Base-by-base conservation (phyloP, 2,888 invertebrate genomes). In the Nymphalis urticae region DNA sequence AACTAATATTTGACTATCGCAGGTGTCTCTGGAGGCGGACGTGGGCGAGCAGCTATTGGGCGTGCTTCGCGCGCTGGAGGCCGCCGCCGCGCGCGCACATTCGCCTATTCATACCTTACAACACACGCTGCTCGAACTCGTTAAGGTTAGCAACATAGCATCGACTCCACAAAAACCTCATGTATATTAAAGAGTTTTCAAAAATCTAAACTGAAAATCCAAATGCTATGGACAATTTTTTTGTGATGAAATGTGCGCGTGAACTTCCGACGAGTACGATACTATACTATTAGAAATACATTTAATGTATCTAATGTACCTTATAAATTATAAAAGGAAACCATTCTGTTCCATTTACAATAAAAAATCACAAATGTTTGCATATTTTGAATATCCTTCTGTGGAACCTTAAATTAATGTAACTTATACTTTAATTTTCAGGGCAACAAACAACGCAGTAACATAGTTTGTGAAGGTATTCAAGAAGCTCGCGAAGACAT, bases 391-490 rank as follows among this genome's bases (percentile, higher is more conserved):
- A 32, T 32, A 6, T 50, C 13, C 13, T 13, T 13, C 42, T 2
- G 3, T 42, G 4, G n/a, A 7, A 50, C 17, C 17, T 16, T 50
- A 42, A 10, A 42, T 42, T 42, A 53, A 16, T 53, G 1, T 53
- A 7, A 56, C 17, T 17, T 16, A 7, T 32, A 13, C 7, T 24
- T 56, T 56, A 24, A 32, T 70, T 80, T 94, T 58, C 93, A 98
- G 97, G 98, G 98, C 63, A 98, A 98, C 88, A 96, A 98, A 86
- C 98, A 99, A 90, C 94, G 98, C 65, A 97, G 98, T 85, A 97
- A 96, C 93, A 96, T 98, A 72, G 97, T 98, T 56, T 96, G 96
- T 73, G 98, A 98, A 83, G 98, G 98, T 73, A 96, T 98, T 88
- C 94, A 95, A 72, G 98, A 98, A 84, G 97, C 98, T 0, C 96